Conservation (phyloP, 2,797 vertebrate species). For the Vireo griseus region DNA sequence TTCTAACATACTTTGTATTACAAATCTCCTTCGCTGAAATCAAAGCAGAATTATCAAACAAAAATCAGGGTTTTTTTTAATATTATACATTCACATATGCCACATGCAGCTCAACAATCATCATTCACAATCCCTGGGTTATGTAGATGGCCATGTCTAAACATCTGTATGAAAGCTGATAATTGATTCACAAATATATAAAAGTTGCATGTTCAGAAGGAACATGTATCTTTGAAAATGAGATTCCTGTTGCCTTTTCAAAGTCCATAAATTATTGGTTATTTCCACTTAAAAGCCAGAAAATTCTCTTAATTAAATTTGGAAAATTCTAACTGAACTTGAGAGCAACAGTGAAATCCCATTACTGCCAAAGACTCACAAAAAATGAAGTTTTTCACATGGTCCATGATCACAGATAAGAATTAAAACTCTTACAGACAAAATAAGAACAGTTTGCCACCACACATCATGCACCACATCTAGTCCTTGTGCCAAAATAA, state of each 20-base stretch:
- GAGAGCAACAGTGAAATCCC: neutral
- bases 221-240: neutral
- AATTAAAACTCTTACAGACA: neutral
- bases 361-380: neutral
- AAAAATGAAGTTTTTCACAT: neutral
- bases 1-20: neutral
- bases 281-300: neutral
- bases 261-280: neutral
- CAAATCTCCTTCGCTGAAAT: neutral
- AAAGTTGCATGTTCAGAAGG: neutral
- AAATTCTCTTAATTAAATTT: neutral
- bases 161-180: neutral
- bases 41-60: neutral
- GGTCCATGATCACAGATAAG: neutral
- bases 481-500: slow-evolving; percentile 11
- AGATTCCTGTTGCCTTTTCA: neutral
- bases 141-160: neutral
- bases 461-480: neutral
- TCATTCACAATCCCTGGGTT: neutral
- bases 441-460: neutral
- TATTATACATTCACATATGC: neutral
- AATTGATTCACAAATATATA: neutral
- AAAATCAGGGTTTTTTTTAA: neutral
- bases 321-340: neutral
- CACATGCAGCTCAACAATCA: neutral